Conservation (phyloP, 2,888 invertebrate species). For the Callyntrura guangdongensis region DNA sequence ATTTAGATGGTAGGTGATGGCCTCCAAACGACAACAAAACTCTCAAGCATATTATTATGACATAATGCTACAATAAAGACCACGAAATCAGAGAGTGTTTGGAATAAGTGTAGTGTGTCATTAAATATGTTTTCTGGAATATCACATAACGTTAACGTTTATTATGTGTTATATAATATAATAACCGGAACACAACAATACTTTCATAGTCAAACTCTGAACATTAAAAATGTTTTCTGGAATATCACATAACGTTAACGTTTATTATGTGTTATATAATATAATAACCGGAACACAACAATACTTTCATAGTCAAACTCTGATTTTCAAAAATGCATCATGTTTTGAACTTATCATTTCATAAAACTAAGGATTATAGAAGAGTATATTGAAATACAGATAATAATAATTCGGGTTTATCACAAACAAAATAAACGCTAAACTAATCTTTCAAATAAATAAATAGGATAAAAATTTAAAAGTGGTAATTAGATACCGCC, state of each 20-base stretch:
- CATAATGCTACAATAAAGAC: too few relatives aligned
- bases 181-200: slow-evolving; percentile 25
- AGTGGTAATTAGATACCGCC: not conserved
- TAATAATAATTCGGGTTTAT: slow-evolving; percentile 37
- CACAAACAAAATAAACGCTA: slow-evolving; percentile 17
- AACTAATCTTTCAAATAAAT: not conserved
- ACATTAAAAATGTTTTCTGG: not conserved
- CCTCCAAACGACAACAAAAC: slow-evolving; percentile 41
- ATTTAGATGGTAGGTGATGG: too few relatives aligned
- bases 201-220: not conserved
- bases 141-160: slow-evolving; percentile 34
- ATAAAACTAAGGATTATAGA: slow-evolving; percentile 4
- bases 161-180: slow-evolving; percentile 36
- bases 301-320: not conserved
- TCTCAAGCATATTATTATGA: slow-evolving; percentile 10
- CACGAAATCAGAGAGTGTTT: too few relatives aligned
- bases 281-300: slow-evolving; percentile 23
- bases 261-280: slow-evolving; percentile 42
- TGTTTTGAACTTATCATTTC: slow-evolving; percentile 11
- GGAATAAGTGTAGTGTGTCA: too few relatives aligned
- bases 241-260: slow-evolving; percentile 34
- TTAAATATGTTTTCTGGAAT: not conserved
- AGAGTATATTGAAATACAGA: not conserved
- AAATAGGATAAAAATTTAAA: slow-evolving; percentile 4
- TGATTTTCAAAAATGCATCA: slow-evolving; percentile 18